A percentile compares a stretch with the other conserved stretches of the same genome.
phyloP scores from a whole-genome alignment of 2,888 invertebrate species.

The Melieria crassipennis region DNA sequence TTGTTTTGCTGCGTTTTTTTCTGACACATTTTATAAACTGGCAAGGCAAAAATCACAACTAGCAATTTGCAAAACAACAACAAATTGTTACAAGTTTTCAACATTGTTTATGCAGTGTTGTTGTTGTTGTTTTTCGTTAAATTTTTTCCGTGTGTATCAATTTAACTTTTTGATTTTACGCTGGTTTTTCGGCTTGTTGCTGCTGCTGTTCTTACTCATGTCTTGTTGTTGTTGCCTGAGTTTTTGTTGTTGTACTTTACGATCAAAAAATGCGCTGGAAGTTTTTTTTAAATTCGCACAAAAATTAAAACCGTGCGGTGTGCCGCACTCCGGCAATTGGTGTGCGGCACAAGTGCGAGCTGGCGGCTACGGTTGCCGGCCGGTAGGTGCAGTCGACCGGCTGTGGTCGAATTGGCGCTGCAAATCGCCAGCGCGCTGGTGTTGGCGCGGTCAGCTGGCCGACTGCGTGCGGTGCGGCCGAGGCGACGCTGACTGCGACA shows the following conservation, averaged over 20 bases:
- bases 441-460: constrained; percentile 1
- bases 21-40: background rate
- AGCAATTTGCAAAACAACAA: constrained; percentile 18
- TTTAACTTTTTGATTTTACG: constrained; percentile 51
- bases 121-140: background rate
- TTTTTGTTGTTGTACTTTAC: constrained; percentile 32
- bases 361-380: background rate
- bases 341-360: background rate
- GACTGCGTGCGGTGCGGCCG: background rate
- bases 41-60: constrained; percentile 13
- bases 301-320: constrained; percentile 63
- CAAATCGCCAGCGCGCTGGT: constrained; percentile 1
- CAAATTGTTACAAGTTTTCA: constrained; percentile 13
- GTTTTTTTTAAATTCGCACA: constrained; percentile 53
- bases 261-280: constrained; percentile 33
- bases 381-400: constrained; percentile 24
- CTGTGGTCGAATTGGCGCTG: constrained; percentile 19
- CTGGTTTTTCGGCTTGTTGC: constrained; percentile 3
- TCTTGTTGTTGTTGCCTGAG: background rate
- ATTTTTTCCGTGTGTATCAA: constrained; percentile 50
- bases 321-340: constrained; percentile 40
- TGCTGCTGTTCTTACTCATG: background rate
- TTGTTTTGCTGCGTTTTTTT: background rate
- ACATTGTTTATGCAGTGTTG: constrained; percentile 20
- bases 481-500: background rate